Percentiles rank a stretch among this genome's conserved stretches.
These are phyloP conservation scores for Pygoscelis adeliae DNA, from an alignment of 2,113 vertebrate species.

Conservation along the genomic window DNA sequence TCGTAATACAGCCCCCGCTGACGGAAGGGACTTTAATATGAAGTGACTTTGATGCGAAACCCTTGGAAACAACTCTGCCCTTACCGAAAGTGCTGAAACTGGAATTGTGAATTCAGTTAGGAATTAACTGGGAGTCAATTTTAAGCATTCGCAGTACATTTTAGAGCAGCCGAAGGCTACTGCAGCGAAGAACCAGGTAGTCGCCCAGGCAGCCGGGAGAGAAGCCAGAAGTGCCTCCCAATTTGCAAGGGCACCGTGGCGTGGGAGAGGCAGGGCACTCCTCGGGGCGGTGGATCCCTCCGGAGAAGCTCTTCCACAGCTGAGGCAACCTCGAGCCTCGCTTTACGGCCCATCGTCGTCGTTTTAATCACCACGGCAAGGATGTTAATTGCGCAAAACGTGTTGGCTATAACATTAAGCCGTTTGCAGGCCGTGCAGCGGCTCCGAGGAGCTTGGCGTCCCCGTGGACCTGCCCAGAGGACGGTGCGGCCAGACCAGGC, in stretches of 20 bases:
- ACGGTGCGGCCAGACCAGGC: background rate
- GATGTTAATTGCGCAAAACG: rapidly evolving
- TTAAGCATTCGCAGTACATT: rapidly evolving
- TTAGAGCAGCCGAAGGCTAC: background rate
- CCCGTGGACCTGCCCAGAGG: background rate
- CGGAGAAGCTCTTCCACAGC: background rate
- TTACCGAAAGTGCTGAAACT: background rate
- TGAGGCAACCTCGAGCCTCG: rapidly evolving
- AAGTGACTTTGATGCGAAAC: background rate
- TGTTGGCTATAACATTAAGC: background rate
- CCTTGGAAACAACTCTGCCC: background rate
- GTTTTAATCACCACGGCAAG: background rate
- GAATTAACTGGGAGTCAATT: background rate
- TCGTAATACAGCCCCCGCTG: background rate
- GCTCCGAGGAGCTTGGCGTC: background rate
- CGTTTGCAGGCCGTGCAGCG: background rate
- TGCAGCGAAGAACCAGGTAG: background rate
- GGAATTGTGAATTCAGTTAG: background rate
- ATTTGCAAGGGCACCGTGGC: too few species aligned
- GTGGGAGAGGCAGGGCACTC: background rate
- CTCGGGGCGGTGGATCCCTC: background rate
- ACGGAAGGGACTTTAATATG: background rate
- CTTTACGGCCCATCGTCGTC: too few species aligned
- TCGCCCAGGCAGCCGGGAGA: too few species aligned
- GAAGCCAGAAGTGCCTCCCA: background rate